Percentiles rank a stretch among this genome's conserved stretches.
phyloP scores from a whole-genome alignment of 2,888 invertebrate genomes.

The Hirtodrosophila duncani region DNA sequence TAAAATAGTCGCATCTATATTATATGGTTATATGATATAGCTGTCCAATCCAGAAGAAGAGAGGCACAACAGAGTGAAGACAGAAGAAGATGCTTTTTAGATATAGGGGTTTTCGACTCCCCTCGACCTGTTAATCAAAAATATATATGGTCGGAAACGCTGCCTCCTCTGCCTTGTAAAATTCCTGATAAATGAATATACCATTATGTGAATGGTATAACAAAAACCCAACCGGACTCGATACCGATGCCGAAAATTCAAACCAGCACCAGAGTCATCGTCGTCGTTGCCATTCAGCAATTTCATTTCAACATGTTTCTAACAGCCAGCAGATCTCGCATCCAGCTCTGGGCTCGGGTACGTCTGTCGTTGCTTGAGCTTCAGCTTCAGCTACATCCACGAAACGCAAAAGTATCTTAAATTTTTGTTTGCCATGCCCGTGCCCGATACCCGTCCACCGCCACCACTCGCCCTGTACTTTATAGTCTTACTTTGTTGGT shows the following conservation, averaged over 20 bases:
- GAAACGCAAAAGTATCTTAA: slow-evolving; percentile 68
- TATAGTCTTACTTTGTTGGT: slow-evolving; percentile 73
- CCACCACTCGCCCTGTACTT: slow-evolving; percentile 39
- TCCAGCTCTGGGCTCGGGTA: slow-evolving; percentile 32
- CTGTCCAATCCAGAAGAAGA: too few species aligned
- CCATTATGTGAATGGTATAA: too few species aligned
- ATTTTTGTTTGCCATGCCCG: slow-evolving; percentile 50
- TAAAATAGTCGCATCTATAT: too few species aligned
- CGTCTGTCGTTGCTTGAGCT: slow-evolving; percentile 9
- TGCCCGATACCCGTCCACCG: slow-evolving; percentile 6
- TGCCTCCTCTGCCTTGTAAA: too few species aligned
- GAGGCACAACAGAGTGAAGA: too few species aligned
- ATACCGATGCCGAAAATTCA: slow-evolving; percentile 30
- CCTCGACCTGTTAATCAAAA: too few species aligned
- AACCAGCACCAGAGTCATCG: too few species aligned
- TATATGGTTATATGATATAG: too few species aligned
- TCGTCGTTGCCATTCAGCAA: slow-evolving; percentile 55
- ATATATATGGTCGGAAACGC: too few species aligned
- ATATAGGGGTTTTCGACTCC: too few species aligned
- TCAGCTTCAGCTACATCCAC: slow-evolving; percentile 38
- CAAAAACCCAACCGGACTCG: slow-evolving; percentile 26
- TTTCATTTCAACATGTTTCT: slow-evolving; percentile 70
- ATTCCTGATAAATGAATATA: too few species aligned
- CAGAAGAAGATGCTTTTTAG: too few species aligned
- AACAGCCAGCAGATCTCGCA: slow-evolving; percentile 62